These are phyloP conservation scores for Macropis europaea DNA, from an alignment of 2,888 invertebrate species.

Conservation along the genomic window DNA sequence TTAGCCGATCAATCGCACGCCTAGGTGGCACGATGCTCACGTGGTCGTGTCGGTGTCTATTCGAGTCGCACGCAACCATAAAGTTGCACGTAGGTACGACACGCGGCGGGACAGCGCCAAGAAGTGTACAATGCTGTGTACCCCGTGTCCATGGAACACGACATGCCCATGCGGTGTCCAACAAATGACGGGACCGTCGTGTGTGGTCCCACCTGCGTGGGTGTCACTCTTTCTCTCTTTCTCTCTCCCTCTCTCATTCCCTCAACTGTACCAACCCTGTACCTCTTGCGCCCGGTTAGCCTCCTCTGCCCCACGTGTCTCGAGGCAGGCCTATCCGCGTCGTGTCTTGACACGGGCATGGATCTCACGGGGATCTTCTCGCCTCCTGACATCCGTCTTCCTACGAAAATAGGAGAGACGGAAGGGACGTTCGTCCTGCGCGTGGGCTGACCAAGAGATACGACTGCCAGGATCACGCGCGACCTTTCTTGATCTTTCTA, in stretches of 20 bases:
- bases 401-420: constrained; percentile 53
- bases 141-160: constrained; percentile 69
- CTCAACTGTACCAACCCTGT: constrained; percentile 9
- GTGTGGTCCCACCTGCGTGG: constrained; percentile 78
- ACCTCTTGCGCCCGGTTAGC: background rate
- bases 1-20: background rate
- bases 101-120: constrained; percentile 72
- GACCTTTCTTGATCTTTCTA: constrained; percentile 55
- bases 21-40: constrained; percentile 24
- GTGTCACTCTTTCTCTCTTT: constrained; percentile 65
- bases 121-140: constrained; percentile 74
- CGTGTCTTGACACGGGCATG: constrained; percentile 55
- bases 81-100: constrained; percentile 72
- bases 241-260: constrained; percentile 19
- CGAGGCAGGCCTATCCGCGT: constrained; percentile 44
- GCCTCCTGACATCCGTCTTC: constrained; percentile 59
- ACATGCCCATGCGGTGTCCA: constrained; percentile 75
- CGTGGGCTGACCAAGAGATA: constrained; percentile 36
- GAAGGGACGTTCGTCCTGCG: constrained; percentile 20
- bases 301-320: constrained; percentile 34
- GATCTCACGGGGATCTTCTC: constrained; percentile 61
- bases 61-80: constrained; percentile 72
- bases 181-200: constrained; percentile 78
- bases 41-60: constrained; percentile 46
- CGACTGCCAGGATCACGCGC: constrained; percentile 42